phyloP scores from a whole-genome alignment of 2,797 vertebrate genomes.

The Thripadectes ignobilis region DNA sequence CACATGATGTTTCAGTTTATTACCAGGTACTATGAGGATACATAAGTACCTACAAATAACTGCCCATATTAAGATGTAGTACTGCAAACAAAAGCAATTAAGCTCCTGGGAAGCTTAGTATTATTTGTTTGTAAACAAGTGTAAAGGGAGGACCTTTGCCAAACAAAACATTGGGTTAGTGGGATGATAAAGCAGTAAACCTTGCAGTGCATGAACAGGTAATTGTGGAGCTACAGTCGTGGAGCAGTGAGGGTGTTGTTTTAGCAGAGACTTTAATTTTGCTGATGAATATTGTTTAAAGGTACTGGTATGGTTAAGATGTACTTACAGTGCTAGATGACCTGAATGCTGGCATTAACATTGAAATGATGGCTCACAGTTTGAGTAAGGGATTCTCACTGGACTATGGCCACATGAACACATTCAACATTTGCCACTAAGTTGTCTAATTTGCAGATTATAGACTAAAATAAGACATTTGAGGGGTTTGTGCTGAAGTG shows the following conservation, averaged over 20 bases:
- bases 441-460: neutral
- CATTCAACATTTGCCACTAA: neutral
- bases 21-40: neutral
- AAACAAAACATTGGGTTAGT: neutral
- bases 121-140: neutral
- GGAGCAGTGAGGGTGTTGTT: neutral
- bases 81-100: neutral
- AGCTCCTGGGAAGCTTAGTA: neutral
- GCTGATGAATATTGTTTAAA: neutral
- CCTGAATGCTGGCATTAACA: neutral
- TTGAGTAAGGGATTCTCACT: neutral
- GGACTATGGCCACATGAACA: neutral
- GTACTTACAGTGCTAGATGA: neutral
- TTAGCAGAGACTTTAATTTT: neutral
- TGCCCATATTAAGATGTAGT: neutral
- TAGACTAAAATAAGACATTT: neutral
- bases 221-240: neutral
- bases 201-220: accelerated
- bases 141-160: neutral
- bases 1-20: neutral
- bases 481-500: neutral
- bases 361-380: neutral
- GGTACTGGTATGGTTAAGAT: neutral
- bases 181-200: neutral
- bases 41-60: neutral